Evolutionary conservation across 2,797 vertebrate species (phyloP).

Genomic region (Pipistrellus pygmaeus): DNA sequence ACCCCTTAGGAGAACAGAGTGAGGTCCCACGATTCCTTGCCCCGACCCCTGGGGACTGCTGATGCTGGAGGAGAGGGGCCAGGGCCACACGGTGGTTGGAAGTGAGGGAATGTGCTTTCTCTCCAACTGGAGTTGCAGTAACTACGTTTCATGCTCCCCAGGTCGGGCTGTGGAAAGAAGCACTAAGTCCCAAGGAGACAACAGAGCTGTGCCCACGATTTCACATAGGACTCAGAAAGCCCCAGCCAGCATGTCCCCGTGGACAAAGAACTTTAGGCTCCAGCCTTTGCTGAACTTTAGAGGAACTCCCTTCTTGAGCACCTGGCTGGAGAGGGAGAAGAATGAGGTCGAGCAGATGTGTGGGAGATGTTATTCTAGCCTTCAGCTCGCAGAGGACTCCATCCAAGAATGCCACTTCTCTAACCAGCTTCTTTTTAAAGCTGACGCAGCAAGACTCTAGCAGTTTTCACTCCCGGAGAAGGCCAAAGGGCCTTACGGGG

Average conservation of each 20-base stretch:
- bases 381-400: conserved; percentile 6
- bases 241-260: neutral
- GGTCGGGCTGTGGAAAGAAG: neutral
- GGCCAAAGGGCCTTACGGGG: neutral
- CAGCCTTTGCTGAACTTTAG: conserved; percentile 3
- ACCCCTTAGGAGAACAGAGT: neutral
- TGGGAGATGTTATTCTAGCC: conserved; percentile 45
- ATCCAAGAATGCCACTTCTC: conserved; percentile 25
- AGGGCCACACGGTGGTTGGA: neutral
- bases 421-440: conserved; percentile 39
- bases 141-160: neutral
- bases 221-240: neutral
- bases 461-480: neutral
- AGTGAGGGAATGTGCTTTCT: neutral
- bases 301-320: conserved; percentile 41
- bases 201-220: neutral
- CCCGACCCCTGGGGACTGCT: neutral
- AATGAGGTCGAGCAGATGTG: conserved; percentile 35
- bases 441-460: neutral
- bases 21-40: neutral
- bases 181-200: neutral
- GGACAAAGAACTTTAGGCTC: neutral
- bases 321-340: neutral
- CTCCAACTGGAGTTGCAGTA: neutral
- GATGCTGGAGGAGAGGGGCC: neutral